phyloP scores from a whole-genome alignment of 1,140 invertebrate species.

The Neoseiulus cucumeris region DNA sequence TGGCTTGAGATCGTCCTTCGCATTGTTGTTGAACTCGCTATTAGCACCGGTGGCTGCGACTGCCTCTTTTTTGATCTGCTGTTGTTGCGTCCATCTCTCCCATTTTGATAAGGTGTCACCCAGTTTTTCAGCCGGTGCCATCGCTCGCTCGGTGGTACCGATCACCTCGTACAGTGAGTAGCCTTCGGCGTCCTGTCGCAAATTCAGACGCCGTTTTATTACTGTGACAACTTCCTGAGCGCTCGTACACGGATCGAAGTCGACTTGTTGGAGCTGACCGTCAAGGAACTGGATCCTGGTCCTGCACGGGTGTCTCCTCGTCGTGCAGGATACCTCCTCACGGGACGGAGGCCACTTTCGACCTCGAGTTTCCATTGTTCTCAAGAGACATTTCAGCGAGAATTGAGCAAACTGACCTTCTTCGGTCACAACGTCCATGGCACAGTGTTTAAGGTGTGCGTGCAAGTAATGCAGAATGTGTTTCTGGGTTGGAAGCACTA shows the following conservation, averaged over 20 bases:
- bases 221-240: slow-evolving; percentile 63
- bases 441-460: slow-evolving; percentile 65
- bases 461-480: slow-evolving; percentile 67
- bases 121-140: slow-evolving; percentile 63
- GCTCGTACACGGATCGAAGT: slow-evolving; percentile 81
- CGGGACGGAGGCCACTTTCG: slow-evolving; percentile 76
- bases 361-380: slow-evolving; percentile 61
- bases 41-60: slow-evolving; percentile 1
- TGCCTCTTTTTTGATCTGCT: slow-evolving; percentile 18
- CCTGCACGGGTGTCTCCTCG: slow-evolving; percentile 68
- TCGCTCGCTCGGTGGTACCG: slow-evolving; percentile 48
- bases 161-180: slow-evolving; percentile 59
- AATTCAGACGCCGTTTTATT: slow-evolving; percentile 74
- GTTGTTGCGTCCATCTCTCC: slow-evolving; percentile 43
- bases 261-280: slow-evolving; percentile 77
- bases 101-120: slow-evolving; percentile 87
- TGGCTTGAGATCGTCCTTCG: slow-evolving; percentile 20
- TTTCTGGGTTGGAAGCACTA: slow-evolving; percentile 61
- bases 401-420: slow-evolving; percentile 85
- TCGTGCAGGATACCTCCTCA: slow-evolving; percentile 78
- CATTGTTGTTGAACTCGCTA: slow-evolving; percentile 11
- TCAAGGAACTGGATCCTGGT: slow-evolving; percentile 80
- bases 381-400: slow-evolving; percentile 66
- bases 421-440: slow-evolving; percentile 67
- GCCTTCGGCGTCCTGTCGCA: slow-evolving; percentile 56